Evolutionary conservation across 2,113 vertebrate genomes (phyloP).

Genomic region (Corythornis madagascariensis): DNA sequence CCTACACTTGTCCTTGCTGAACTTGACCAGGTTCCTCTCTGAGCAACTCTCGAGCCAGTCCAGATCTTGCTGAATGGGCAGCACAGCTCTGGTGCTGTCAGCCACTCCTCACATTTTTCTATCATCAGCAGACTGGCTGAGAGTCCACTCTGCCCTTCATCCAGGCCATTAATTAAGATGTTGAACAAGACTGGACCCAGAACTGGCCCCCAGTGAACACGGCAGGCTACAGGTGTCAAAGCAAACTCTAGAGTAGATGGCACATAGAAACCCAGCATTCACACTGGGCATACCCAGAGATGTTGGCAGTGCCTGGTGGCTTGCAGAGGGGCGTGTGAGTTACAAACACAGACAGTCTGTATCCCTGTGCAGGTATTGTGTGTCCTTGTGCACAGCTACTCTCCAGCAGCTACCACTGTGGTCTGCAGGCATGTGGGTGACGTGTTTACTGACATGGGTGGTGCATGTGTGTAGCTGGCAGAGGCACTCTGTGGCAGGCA

Average conservation of each 20-base stretch:
- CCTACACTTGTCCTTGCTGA: no score
- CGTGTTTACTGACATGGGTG: rapidly evolving
- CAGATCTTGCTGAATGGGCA: no score
- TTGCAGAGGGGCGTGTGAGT: rapidly evolving
- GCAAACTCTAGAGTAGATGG: background rate
- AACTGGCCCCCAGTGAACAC: background rate
- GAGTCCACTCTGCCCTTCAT: no score
- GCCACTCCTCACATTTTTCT: no score
- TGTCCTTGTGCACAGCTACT: background rate
- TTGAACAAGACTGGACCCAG: no score
- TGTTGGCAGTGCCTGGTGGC: rapidly evolving
- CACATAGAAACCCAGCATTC: background rate
- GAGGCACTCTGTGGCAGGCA: background rate
- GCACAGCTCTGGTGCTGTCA: no score
- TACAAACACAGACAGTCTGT: rapidly evolving
- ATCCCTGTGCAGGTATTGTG: background rate
- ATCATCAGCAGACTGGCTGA: no score
- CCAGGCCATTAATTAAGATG: no score
- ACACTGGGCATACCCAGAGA: rapidly evolving
- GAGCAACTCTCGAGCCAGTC: no score
- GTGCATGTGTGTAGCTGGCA: background rate
- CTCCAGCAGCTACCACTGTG: rapidly evolving
- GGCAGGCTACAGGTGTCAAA: no score
- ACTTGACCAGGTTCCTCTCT: no score
- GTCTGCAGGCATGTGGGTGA: rapidly evolving